Conservation (phyloP, 2,113 vertebrate species). For the Aviceda subcristata region DNA sequence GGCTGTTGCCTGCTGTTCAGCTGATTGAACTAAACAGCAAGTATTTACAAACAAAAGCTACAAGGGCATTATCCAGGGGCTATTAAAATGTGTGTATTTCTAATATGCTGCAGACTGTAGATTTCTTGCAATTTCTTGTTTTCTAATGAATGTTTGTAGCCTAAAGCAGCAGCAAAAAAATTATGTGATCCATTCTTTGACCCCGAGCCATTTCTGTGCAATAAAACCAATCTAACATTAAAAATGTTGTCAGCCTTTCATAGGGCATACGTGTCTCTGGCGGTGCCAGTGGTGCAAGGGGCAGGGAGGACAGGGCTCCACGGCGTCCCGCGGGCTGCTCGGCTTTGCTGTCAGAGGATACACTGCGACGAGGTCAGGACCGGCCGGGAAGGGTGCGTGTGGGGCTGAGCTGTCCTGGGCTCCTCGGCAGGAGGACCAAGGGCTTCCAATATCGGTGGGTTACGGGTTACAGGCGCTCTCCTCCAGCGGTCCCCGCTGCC, state of each 20-base stretch:
- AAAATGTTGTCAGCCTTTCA: background rate
- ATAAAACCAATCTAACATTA: background rate
- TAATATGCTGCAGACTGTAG: background rate
- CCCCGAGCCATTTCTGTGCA: background rate
- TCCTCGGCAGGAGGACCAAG: background rate
- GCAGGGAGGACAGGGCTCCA: fast-evolving
- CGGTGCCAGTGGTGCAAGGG: background rate
- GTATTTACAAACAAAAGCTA: background rate
- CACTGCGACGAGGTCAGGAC: fast-evolving
- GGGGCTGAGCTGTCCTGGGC: background rate
- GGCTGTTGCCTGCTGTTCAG: background rate
- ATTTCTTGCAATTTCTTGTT: background rate
- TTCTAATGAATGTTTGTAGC: background rate
- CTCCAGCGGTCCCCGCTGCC: background rate
- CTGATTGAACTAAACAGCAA: background rate
- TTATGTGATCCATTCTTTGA: background rate
- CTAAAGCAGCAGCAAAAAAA: background rate
- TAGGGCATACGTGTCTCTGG: fast-evolving
- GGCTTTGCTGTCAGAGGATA: background rate
- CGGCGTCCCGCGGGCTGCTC: fast-evolving
- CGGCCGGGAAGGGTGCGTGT: background rate
- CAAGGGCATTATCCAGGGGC: background rate
- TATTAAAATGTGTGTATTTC: background rate
- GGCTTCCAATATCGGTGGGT: fast-evolving
- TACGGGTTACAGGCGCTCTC: background rate